Percentiles rank a stretch among this genome's conserved stretches.
phyloP scores from a whole-genome alignment of 2,797 vertebrate genomes.

The Cuniculus paca region DNA sequence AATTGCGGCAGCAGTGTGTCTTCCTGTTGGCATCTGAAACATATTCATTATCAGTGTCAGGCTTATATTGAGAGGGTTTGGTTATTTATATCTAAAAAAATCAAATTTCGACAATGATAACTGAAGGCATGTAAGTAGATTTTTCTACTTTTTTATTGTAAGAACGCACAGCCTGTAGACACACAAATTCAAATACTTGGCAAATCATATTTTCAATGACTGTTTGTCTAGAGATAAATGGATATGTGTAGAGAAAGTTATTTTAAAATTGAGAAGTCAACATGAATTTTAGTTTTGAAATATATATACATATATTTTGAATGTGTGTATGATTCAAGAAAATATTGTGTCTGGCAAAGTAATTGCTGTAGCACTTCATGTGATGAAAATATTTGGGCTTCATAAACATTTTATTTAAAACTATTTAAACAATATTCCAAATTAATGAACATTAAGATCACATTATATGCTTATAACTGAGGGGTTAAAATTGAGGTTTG shows the following conservation, averaged over 20 bases:
- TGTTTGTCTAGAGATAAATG: conserved; percentile 74
- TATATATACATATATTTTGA: conserved; percentile 71
- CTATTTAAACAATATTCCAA: conserved; percentile 63
- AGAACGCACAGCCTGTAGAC: conserved; percentile 69
- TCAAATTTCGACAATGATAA: conserved; percentile 78
- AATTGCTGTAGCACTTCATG: conserved; percentile 64
- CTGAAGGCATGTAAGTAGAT: conserved; percentile 64
- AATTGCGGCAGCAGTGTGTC: conserved; percentile 72
- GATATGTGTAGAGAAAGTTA: conserved; percentile 75
- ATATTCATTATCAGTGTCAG: conserved; percentile 79
- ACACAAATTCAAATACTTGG: conserved; percentile 72
- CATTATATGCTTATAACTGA: background rate
- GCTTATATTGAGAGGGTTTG: conserved; percentile 67
- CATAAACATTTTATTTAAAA: conserved; percentile 69
- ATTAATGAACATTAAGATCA: conserved; percentile 62
- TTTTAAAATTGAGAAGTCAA: conserved; percentile 83
- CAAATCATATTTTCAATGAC: conserved; percentile 76
- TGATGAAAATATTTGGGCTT: conserved; percentile 67
- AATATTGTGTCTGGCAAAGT: conserved; percentile 79
- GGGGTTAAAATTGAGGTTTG: background rate
- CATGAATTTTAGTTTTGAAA: conserved; percentile 81
- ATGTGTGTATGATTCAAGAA: conserved; percentile 74
- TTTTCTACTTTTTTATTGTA: conserved; percentile 78
- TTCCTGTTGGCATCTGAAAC: conserved; percentile 77
- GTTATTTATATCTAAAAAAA: conserved; percentile 78